A percentile compares a stretch with the other conserved stretches of the same genome.
Conservation (phyloP, 2,888 invertebrate genomes). For the Eupithecia subumbrata region DNA sequence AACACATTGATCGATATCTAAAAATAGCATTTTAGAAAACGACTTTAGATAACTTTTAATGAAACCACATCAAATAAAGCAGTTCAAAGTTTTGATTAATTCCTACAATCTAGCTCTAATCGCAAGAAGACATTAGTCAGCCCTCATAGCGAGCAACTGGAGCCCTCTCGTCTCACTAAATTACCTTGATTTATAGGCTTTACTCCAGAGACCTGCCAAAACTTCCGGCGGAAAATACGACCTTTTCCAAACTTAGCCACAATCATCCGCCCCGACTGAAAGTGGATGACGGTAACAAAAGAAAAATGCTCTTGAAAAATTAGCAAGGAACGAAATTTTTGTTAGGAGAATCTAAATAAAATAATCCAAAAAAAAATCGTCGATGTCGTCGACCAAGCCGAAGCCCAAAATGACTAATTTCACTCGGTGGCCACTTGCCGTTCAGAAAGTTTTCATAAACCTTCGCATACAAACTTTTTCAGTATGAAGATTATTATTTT, state of each 20-base stretch:
- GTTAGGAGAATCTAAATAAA: neutral
- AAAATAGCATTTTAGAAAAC: neutral
- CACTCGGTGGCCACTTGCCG: too few relatives aligned
- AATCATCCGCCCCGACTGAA: neutral
- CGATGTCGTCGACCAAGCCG: too few relatives aligned
- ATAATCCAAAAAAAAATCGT: too few relatives aligned
- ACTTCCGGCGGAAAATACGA: constrained; percentile 74
- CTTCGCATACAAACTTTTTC: too few relatives aligned
- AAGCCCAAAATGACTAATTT: too few relatives aligned
- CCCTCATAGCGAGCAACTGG: constrained; percentile 60
- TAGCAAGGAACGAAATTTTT: neutral
- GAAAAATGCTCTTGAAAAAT: neutral
- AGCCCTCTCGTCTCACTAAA: constrained; percentile 73
- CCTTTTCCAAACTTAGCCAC: constrained; percentile 42
- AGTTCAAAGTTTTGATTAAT: constrained; percentile 33
- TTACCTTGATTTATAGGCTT: constrained; percentile 78
- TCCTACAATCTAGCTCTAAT: constrained; percentile 37
- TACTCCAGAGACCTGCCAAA: constrained; percentile 65
- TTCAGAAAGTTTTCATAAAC: too few relatives aligned
- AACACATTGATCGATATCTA: neutral
- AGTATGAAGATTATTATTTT: too few relatives aligned
- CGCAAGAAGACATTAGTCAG: constrained; percentile 66
- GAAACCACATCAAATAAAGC: constrained; percentile 12
- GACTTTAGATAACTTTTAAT: neutral
- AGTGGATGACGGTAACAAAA: neutral